A percentile compares a stretch with the other conserved stretches of the same genome.
Conservation (phyloP, 64 coral and sea anemone species). For the Montipora efflorescens region DNA sequence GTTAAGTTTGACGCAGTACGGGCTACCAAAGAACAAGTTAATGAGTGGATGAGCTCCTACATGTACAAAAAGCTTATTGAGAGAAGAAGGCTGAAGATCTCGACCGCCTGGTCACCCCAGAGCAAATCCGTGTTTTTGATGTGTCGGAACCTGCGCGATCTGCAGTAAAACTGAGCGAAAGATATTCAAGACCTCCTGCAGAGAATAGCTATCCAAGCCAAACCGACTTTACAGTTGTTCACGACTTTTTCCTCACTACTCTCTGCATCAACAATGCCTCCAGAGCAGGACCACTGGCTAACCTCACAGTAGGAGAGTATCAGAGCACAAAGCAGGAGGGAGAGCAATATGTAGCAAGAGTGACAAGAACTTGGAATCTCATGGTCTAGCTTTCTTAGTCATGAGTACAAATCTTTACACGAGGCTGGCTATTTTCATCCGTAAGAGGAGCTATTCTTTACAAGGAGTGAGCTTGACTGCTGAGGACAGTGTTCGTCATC, state of each 20-base stretch:
- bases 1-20: too few species aligned
- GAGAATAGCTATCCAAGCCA: conserved; percentile 3
- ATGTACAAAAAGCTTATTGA: too few species aligned
- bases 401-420: conserved; percentile 30
- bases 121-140: too few species aligned
- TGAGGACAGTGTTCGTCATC: conserved; percentile 39
- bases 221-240: conserved; percentile 49
- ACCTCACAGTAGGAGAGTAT: conserved; percentile 19
- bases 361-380: conserved; percentile 54
- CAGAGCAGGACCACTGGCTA: conserved; percentile 36
- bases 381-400: conserved; percentile 50
- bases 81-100: too few species aligned
- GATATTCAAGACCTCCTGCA: background rate
- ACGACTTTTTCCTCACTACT: conserved; percentile 42
- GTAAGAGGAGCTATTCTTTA: conserved; percentile 12
- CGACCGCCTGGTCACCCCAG: too few species aligned
- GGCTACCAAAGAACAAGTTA: too few species aligned
- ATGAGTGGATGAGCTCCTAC: too few species aligned
- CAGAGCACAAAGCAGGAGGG: conserved; percentile 5
- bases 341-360: conserved; percentile 56
- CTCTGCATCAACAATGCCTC: conserved; percentile 67
- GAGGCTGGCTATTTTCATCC: conserved; percentile 36
- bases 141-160: too few species aligned
- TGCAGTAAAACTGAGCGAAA: too few species aligned
- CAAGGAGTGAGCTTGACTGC: background rate